These are phyloP conservation scores for Hippopotamyrus pictus DNA, from an alignment of 2,797 vertebrate genomes.

Conservation along the genomic window DNA sequence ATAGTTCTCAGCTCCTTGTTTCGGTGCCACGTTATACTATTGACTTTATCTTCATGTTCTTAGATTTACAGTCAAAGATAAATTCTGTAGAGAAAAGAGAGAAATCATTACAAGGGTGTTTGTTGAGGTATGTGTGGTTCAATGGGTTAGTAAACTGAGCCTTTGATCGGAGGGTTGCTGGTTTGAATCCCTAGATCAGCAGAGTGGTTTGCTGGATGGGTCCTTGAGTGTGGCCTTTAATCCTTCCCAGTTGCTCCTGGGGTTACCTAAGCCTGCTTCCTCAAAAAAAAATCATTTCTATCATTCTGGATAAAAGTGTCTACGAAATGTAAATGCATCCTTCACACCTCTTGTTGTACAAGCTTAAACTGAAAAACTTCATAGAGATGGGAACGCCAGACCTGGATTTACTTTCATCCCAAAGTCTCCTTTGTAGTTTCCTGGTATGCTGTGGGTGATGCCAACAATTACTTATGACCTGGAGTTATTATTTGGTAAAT, in stretches of 20 bases:
- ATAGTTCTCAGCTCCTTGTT: neutral
- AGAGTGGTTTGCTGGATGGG: neutral
- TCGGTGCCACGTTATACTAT: neutral
- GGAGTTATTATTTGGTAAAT: neutral
- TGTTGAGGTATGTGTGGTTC: neutral
- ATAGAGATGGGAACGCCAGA: neutral
- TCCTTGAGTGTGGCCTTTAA: neutral
- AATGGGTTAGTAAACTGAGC: neutral
- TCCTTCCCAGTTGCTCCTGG: neutral
- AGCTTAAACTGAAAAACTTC: neutral
- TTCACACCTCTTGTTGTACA: neutral
- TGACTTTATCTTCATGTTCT: neutral
- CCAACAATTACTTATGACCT: conserved; percentile 2
- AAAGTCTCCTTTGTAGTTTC: neutral
- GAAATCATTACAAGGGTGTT: neutral
- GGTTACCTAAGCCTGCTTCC: neutral
- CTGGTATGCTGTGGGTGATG: neutral
- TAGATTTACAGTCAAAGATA: neutral
- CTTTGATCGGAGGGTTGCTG: neutral
- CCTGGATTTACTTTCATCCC: neutral
- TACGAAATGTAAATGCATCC: neutral
- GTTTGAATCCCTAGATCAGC: neutral
- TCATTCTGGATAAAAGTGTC: neutral
- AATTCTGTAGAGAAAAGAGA: neutral
- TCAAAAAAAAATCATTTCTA: neutral